A percentile compares a stretch with the other conserved stretches of the same genome.
Evolutionary conservation across 2,888 invertebrate species (phyloP).

Genomic region (Tridacna crocea): DNA sequence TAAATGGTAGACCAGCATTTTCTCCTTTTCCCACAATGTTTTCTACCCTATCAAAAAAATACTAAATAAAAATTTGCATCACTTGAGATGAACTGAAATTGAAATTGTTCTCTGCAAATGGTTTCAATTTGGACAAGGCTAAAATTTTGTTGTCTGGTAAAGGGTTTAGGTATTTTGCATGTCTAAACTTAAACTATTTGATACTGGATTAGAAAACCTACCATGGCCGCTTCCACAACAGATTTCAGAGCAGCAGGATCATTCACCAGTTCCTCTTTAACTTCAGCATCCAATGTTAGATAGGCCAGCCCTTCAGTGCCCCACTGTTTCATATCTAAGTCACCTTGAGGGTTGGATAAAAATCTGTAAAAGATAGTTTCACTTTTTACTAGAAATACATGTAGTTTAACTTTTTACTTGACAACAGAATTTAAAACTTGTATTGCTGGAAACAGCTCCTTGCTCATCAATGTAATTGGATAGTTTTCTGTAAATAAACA

Average conservation of each 20-base stretch:
- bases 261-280: conserved; percentile 97
- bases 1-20: neutral
- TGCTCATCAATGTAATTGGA: too few relatives aligned
- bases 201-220: conserved; percentile 63
- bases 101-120: too few relatives aligned
- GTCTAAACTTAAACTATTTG: too few relatives aligned
- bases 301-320: conserved; percentile 98
- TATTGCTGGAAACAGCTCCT: too few relatives aligned
- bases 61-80: too few relatives aligned
- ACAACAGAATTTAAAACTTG: too few relatives aligned
- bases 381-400: too few relatives aligned
- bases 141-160: neutral
- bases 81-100: neutral
- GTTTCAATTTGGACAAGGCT: too few relatives aligned
- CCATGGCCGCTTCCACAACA: conserved; percentile 94
- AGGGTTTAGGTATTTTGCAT: neutral
- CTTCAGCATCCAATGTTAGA: conserved; percentile 98
- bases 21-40: conserved; percentile 2
- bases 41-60: too few relatives aligned
- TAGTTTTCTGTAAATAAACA: too few relatives aligned
- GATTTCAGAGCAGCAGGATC: conserved; percentile 93
- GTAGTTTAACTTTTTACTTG: too few relatives aligned
- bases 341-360: conserved; percentile 93
- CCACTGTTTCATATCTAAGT: conserved; percentile 96
- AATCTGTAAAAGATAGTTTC: conserved; percentile 85